Base-by-base conservation (phyloP, 2,113 vertebrate genomes). In the Eretmochelys imbricata region DNA sequence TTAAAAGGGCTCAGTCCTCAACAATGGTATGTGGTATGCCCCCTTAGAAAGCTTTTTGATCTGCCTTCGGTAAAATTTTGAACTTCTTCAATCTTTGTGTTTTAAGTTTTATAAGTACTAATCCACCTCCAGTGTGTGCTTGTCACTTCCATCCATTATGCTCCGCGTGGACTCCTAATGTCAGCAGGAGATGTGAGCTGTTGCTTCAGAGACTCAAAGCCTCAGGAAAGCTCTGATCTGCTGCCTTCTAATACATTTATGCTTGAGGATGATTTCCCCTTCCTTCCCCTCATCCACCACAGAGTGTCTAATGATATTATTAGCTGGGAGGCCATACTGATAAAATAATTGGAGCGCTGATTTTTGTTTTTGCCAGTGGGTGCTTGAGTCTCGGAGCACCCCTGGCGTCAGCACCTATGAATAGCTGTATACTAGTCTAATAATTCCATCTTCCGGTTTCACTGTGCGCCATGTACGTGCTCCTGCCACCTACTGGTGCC, bases 41-140 rank as follows among this genome's bases (percentile, higher is more conserved):
- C 87, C 76, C 9, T 51, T 19, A 80, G 7, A 89, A 72, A 55
- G 20, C 6, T 29, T 69, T 88, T 91, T 54, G 49, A 86, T 25
- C 42, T 31, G 2, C 24, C 17, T 14, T 88, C 54, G 24, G 10
- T 69, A 31, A 93, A 78, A 48, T 48, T 91, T 76, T 35, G 29
- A 86, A 90, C n/a, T 69, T 93, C 92, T 96, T 25, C 27, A 29
- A 20, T 79, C 57, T 79, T 57, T 89, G 6, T 29, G 3, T 82
- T 16, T n/a, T 49, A 51, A 14, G 4, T 54, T 85, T 46, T 87
- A 84, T 50, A 90, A 89, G 51, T 19, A 50, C 35, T 72, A 93
- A 22, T n/a, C 55, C 22, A 19, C 65, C 29, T 8, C 2, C 1
- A 4, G 19, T 0, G 1, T 1, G 0, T 2, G 48, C 22, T 31